Conservation (phyloP, 1,140 invertebrate species). For the Ruditapes philippinarum region DNA sequence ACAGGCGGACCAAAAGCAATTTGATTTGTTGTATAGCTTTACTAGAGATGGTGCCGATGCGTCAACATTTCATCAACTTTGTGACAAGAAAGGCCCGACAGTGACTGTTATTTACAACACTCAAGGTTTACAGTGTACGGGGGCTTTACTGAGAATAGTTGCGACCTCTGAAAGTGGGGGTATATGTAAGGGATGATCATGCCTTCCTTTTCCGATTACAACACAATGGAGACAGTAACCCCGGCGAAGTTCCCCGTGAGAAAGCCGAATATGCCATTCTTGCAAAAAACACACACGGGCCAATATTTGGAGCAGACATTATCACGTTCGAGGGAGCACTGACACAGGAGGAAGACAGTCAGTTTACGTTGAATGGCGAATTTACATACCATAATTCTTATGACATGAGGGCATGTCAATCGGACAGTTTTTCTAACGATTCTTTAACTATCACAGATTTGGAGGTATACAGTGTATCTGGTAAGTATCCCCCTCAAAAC, state of each 20-base stretch:
- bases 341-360: no score
- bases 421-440: neutral
- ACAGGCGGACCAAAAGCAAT: constrained; percentile 3
- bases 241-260: neutral
- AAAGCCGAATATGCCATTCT: neutral
- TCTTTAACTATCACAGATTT: constrained; percentile 29
- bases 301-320: constrained; percentile 35
- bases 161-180: constrained; percentile 21
- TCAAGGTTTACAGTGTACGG: constrained; percentile 66
- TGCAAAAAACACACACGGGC: neutral
- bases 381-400: neutral
- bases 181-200: neutral
- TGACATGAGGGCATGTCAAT: neutral
- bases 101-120: constrained; percentile 70
- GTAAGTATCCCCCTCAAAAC: no score
- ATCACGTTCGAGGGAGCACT: neutral
- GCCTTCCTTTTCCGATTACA: constrained; percentile 12
- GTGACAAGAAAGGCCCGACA: constrained; percentile 73
- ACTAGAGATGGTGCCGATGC: constrained; percentile 61
- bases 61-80: constrained; percentile 67
- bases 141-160: constrained; percentile 64
- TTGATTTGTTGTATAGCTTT: constrained; percentile 64
- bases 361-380: neutral
- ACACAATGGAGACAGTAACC: neutral
- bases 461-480: constrained; percentile 59